Evolutionary conservation across 2,888 invertebrate genomes (phyloP).

Genomic region (Xestobium rufovillosum): DNA sequence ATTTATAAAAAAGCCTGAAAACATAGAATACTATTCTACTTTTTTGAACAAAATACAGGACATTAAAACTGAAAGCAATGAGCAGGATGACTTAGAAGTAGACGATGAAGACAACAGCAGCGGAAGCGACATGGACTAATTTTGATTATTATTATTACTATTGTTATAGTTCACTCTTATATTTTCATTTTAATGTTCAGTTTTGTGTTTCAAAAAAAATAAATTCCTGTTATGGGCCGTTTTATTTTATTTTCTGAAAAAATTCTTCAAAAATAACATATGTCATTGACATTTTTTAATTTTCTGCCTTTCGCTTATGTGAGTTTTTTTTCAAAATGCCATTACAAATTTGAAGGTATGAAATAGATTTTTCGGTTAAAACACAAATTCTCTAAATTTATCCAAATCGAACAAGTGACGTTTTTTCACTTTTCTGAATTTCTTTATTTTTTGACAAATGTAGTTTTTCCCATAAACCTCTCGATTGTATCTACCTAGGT

Average conservation of each 20-base stretch:
- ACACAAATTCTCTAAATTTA: constrained; percentile 2
- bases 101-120: not conserved
- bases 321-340: constrained; percentile 1
- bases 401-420: not conserved
- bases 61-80: not conserved
- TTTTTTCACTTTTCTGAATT: not conserved
- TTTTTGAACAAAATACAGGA: not conserved
- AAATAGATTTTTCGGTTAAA: not conserved
- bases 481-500: too few species aligned
- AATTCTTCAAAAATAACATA: not conserved
- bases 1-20: not conserved
- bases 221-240: too few species aligned
- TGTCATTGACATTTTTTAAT: not conserved
- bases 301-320: not conserved
- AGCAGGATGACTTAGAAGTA: not conserved
- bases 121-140: not conserved
- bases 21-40: constrained; percentile 1
- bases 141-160: not conserved
- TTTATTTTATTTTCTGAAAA: too few species aligned
- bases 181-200: not conserved
- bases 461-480: too few species aligned
- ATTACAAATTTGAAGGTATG: not conserved
- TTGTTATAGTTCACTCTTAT: not conserved
- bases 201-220: not conserved
- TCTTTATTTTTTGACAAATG: too few species aligned